Evolutionary conservation across 2,888 invertebrate genomes (phyloP), one percentile per base, ranked within the genome.

Genomic region (Chrysolina haemoptera): DNA sequence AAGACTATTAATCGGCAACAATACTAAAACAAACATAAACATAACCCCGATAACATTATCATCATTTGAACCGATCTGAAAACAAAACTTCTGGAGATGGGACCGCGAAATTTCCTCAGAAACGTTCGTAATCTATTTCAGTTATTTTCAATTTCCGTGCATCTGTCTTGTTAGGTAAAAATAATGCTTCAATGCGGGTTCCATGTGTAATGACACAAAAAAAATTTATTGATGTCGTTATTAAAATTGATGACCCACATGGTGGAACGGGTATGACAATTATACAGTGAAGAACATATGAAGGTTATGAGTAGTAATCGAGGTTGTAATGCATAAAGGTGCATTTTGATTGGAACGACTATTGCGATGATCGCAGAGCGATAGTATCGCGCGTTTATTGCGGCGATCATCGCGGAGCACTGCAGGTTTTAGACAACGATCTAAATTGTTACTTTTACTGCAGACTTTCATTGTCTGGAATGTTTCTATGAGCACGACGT

Each of bases 121-220:
- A 20, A 53, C 53, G 20, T 20, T 53, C 12, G 18, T 12, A 27
- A 27, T 59, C n/a, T n/a, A n/a, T n/a, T n/a, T n/a, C 22, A 50
- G 2, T 5, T 16, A n/a, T 16, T 27, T 59, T 27, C n/a, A 9
- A n/a, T 35, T 59, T 67, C 67, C 67, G 50, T 40, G 43, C 67
- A 67, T 67, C 55, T 55, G 67, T 35, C 40, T 40, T 16, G 1
- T 59, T 35, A 22, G 14, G 20, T 53, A 53, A 67, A 67, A 67
- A 55, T 16, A 66, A 20, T 27, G 14, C 40, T 53, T 18, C 50
- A 11, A 67, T 67, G 67, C 67, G 67, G 67, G 67, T 67, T 43
- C 66, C 67, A 67, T 20, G 41, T 67, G 67, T 14, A 67, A 40
- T 67, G 5, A 48, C 53, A 40, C 12, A 27, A 35, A 50, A 67